Evolutionary conservation across 1,140 invertebrate species (phyloP).

Genomic region (Anastrepha ludens): DNA sequence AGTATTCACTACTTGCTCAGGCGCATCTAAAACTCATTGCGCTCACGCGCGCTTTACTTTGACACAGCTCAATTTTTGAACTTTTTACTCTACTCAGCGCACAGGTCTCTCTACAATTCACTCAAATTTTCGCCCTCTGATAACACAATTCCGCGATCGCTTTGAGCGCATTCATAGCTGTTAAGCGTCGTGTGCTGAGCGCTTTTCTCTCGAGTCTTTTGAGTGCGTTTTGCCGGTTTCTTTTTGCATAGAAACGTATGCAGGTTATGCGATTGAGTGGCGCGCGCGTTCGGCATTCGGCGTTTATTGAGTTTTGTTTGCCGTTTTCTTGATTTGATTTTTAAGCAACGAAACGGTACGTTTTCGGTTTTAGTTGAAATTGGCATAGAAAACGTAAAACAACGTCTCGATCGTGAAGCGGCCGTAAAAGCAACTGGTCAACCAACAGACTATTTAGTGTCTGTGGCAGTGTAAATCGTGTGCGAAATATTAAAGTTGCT

Average conservation of each 20-base stretch:
- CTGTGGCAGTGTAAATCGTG: not conserved
- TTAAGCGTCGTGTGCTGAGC: not conserved
- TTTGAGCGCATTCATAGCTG: not conserved
- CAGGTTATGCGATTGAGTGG: not conserved
- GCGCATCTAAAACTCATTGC: not conserved
- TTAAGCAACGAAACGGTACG: conserved; percentile 52
- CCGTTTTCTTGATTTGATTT: conserved; percentile 33
- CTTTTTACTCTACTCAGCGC: not conserved
- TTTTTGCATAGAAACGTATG: not conserved
- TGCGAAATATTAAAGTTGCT: not conserved
- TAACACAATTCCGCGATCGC: not conserved
- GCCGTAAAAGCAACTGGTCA: not conserved
- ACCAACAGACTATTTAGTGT: not conserved
- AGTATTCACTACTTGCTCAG: not conserved
- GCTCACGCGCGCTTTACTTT: not conserved
- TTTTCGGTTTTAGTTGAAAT: conserved; percentile 45
- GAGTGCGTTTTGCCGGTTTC: conserved; percentile 8
- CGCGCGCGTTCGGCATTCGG: not conserved
- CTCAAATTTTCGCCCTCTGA: conserved; percentile 14
- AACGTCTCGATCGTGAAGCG: conserved; percentile 10
- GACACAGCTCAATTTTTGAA: not conserved
- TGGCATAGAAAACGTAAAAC: conserved; percentile 15
- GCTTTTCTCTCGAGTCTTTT: not conserved
- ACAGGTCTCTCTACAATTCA: not conserved
- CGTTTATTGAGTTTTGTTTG: conserved; percentile 33